Conservation (phyloP, 2,888 invertebrate genomes). For the Aleiodes testaceus region DNA sequence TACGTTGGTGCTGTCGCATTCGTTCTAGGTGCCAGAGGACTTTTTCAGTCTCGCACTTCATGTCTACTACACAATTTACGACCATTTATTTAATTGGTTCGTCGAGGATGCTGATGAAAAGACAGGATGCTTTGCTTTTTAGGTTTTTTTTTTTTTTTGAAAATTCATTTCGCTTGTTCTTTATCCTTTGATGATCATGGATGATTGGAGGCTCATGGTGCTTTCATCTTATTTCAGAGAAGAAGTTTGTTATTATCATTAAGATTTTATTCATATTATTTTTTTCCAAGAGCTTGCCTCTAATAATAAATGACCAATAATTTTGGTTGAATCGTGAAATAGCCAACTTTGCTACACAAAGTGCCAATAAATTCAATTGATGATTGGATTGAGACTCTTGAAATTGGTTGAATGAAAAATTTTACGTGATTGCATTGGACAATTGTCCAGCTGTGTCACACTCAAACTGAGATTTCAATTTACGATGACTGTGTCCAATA, state of each 20-base stretch:
- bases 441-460: conserved; percentile 52
- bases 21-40: conserved; percentile 15
- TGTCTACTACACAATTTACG: conserved; percentile 51
- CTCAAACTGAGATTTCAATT: conserved; percentile 4
- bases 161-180: conserved; percentile 10
- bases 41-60: conserved; percentile 18
- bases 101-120: conserved; percentile 56
- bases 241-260: too few species aligned
- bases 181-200: conserved; percentile 33
- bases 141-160: neutral
- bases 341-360: conserved; percentile 29
- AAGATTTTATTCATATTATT: too few species aligned
- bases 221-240: conserved; percentile 25
- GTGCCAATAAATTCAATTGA: conserved; percentile 51
- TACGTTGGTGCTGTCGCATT: conserved; percentile 41
- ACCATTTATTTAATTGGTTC: conserved; percentile 64
- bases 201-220: conserved; percentile 16
- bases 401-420: conserved; percentile 50
- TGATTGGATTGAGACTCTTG: conserved; percentile 47
- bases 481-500: neutral
- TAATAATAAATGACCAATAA: conserved; percentile 5
- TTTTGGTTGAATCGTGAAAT: too few species aligned
- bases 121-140: conserved; percentile 26
- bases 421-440: conserved; percentile 54
- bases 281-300: too few species aligned